Evolutionary conservation across 92 coral and sea anemone genomes (phyloP).

Genomic region (Porites rus): DNA sequence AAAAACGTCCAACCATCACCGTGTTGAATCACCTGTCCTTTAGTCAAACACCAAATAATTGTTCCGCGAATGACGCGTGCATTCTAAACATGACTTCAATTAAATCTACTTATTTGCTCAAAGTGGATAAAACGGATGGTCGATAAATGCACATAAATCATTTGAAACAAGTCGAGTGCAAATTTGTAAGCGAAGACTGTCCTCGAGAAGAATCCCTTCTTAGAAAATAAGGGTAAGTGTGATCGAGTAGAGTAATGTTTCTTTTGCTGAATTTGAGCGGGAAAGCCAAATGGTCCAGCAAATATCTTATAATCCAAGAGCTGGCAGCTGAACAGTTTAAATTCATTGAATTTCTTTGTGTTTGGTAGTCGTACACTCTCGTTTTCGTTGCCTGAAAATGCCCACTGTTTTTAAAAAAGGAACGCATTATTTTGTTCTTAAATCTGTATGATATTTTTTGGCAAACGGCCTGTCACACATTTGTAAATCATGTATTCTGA

Average conservation of each 20-base stretch:
- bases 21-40: not conserved
- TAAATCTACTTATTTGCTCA: conserved; percentile 23
- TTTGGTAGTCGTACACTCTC: not conserved
- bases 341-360: not conserved
- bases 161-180: not conserved
- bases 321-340: not conserved
- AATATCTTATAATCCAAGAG: not conserved
- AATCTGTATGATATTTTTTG: no score
- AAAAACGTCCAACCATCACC: not conserved
- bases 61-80: conserved; percentile 10
- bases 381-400: not conserved
- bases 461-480: no score
- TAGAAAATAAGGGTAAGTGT: not conserved
- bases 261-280: not conserved
- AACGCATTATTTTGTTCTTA: no score
- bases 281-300: not conserved
- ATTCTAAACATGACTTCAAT: conserved; percentile 22
- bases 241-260: not conserved
- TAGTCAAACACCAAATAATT: not conserved
- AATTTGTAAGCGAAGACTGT: not conserved
- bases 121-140: conserved; percentile 15
- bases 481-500: not conserved
- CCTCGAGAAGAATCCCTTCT: not conserved
- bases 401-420: not conserved
- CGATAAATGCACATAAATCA: not conserved